Percentiles rank a stretch among this genome's conserved stretches.
Conservation (phyloP, 2,888 invertebrate species). For the Sinhomidia bicolor region DNA sequence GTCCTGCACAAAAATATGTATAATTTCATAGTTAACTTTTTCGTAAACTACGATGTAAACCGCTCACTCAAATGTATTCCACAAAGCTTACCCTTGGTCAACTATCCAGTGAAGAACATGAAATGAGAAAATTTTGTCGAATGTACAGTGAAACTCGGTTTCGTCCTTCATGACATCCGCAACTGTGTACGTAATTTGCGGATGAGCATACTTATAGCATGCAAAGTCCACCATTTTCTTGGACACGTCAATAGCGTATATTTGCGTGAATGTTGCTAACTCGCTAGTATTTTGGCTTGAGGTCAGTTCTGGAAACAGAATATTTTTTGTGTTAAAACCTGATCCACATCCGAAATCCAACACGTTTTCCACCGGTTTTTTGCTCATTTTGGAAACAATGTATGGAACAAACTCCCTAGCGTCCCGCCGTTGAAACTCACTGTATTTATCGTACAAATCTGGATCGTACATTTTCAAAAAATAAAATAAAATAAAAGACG, state of each 20-base stretch:
- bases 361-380: conserved; percentile 71
- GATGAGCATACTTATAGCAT: conserved; percentile 76
- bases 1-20: conserved; percentile 70
- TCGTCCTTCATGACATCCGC: conserved; percentile 79
- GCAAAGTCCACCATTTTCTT: conserved; percentile 80
- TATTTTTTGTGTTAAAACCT: conserved; percentile 78
- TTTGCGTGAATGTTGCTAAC: not conserved
- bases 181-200: conserved; percentile 78
- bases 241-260: conserved; percentile 79
- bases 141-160: conserved; percentile 77
- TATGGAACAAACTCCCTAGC: conserved; percentile 78
- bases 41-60: too few species aligned
- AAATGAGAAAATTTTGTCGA: conserved; percentile 80
- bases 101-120: conserved; percentile 80
- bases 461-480: conserved; percentile 79
- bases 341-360: conserved; percentile 80
- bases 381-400: conserved; percentile 76
- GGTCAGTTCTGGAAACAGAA: conserved; percentile 74
- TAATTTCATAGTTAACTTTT: too few species aligned
- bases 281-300: not conserved
- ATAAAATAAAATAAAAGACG: not conserved
- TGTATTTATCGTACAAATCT: conserved; percentile 79
- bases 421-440: conserved; percentile 78
- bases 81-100: conserved; percentile 77
- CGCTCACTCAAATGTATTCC: not conserved